Conservation (phyloP, 2,888 invertebrate species). For the Acleris laterana region DNA sequence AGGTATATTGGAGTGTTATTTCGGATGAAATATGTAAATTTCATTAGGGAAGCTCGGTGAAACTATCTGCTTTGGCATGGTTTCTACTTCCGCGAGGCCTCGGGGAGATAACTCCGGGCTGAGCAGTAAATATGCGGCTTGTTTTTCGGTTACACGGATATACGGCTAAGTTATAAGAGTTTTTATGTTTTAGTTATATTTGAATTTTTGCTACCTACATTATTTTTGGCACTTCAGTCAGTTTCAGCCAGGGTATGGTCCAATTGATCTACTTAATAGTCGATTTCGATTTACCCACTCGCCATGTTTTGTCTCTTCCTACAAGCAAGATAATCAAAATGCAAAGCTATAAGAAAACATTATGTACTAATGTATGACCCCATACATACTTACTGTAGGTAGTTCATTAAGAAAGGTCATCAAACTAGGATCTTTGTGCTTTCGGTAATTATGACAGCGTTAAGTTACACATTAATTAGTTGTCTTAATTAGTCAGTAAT, state of each 20-base stretch:
- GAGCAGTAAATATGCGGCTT: constrained; percentile 18
- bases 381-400: not conserved
- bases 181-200: not conserved
- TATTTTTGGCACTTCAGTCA: not conserved
- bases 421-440: not conserved
- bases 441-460: constrained; percentile 19
- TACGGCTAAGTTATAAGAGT: not conserved
- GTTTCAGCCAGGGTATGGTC: too few species aligned
- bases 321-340: too few species aligned
- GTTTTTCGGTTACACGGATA: constrained; percentile 4
- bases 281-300: too few species aligned
- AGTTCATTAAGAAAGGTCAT: constrained; percentile 8
- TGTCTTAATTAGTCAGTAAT: constrained; percentile 25
- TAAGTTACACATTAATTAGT: constrained; percentile 27
- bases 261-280: too few species aligned
- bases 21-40: constrained; percentile 50
- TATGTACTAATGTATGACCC: not conserved
- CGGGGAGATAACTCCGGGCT: constrained; percentile 21
- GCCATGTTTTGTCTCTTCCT: too few species aligned
- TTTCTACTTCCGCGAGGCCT: constrained; percentile 30
- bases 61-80: constrained; percentile 37
- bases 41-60: constrained; percentile 35
- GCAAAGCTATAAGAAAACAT: not conserved
- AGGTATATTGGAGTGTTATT: constrained; percentile 62
- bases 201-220: not conserved